A percentile compares a stretch with the other conserved stretches of the same genome.
Conservation (phyloP, 37 sponge, comb jelly and placozoan species). For the Spongia lamella region DNA sequence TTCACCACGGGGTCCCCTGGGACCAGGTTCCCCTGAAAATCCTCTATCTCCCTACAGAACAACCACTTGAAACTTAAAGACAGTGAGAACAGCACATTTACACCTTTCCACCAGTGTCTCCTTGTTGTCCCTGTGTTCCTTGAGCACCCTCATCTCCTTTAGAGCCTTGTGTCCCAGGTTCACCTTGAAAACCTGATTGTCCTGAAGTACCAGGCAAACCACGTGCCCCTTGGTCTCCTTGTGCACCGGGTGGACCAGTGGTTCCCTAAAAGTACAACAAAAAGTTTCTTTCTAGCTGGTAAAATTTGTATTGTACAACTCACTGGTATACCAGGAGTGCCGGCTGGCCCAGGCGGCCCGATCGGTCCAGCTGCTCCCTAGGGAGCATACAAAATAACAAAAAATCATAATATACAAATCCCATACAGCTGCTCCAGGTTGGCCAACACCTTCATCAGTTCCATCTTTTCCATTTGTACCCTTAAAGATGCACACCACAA, state of each 20-base stretch:
- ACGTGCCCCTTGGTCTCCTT: conserved; percentile 19
- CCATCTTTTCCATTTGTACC: too few species aligned
- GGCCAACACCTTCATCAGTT: too few species aligned
- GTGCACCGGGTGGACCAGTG: conserved; percentile 45
- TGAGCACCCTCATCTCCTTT: conserved; percentile 11
- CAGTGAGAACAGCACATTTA: too few species aligned
- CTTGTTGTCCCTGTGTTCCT: conserved; percentile 18
- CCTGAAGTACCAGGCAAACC: conserved; percentile 15
- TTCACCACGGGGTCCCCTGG: conserved; percentile 10
- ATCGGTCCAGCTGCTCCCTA: conserved; percentile 31
- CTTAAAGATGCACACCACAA: too few species aligned
- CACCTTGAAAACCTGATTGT: neutral
- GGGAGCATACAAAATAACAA: too few species aligned
- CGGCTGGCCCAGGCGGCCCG: conserved; percentile 46
- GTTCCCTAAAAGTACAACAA: conserved; percentile 23
- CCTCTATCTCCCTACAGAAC: conserved; percentile 49
- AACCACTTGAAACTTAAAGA: too few species aligned
- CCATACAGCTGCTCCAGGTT: too few species aligned
- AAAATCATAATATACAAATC: too few species aligned
- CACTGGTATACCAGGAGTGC: conserved; percentile 46
- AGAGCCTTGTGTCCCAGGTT: conserved; percentile 17
- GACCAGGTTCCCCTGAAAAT: conserved; percentile 26
- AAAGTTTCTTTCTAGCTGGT: neutral
- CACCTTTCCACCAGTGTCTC: conserved; percentile 19
- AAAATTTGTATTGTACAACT: neutral